A percentile compares a stretch with the other conserved stretches of the same genome.
Evolutionary conservation across 2,888 invertebrate genomes (phyloP).

Genomic region (Panorpa germanica): DNA sequence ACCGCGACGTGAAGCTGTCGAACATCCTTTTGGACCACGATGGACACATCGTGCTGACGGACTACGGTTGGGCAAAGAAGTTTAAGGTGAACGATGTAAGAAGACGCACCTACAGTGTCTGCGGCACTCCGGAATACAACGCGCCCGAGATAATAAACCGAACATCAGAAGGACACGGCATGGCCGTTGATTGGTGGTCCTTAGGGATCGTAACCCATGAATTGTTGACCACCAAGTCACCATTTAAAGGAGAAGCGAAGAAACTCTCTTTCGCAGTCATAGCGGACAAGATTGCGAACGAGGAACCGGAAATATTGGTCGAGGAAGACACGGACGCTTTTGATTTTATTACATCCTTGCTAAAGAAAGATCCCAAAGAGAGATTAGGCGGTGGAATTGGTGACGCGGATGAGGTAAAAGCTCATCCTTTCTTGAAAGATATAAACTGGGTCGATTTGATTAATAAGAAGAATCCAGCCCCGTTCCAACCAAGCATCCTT

Average conservation of each 20-base stretch:
- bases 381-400: slow-evolving; percentile 37
- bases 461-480: slow-evolving; percentile 33
- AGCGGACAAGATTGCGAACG: slow-evolving; percentile 40
- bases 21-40: slow-evolving; percentile 48
- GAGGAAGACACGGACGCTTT: slow-evolving; percentile 32
- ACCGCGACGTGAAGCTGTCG: slow-evolving; percentile 51
- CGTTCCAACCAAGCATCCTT: slow-evolving; percentile 41
- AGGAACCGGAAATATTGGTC: slow-evolving; percentile 41
- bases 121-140: too few relatives aligned
- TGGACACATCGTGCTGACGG: slow-evolving; percentile 50
- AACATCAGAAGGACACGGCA: too few relatives aligned
- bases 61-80: slow-evolving; percentile 56
- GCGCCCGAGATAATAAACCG: too few relatives aligned
- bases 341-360: slow-evolving; percentile 36
- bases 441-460: slow-evolving; percentile 35
- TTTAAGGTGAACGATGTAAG: slow-evolving; percentile 43
- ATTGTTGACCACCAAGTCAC: too few relatives aligned
- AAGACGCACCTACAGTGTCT: slow-evolving; percentile 50
- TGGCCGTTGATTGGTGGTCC: too few relatives aligned
- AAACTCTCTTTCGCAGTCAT: slow-evolving; percentile 47
- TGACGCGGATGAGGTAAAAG: slow-evolving; percentile 40
- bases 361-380: slow-evolving; percentile 39
- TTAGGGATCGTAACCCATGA: too few relatives aligned
- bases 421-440: slow-evolving; percentile 37
- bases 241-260: slow-evolving; percentile 49